Base-by-base conservation (phyloP, 35 echinoderm and acorn worm genomes). In the Patiria miniata region DNA sequence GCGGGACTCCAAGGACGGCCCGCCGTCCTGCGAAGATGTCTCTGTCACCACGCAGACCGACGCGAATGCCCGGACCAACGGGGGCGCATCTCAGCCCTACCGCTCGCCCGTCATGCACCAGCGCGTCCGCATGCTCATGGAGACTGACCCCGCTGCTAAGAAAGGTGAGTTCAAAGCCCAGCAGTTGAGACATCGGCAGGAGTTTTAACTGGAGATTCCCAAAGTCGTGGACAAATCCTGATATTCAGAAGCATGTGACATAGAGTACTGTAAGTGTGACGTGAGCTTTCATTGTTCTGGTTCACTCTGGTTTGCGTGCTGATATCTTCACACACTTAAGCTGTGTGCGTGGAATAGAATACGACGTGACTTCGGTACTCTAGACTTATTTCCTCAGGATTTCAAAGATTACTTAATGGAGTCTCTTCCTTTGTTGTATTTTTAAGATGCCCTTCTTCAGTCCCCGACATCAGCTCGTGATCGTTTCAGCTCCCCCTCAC, bases 401-500 rank as follows among this genome's bases (percentile, higher is more conserved):
- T n/a, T n/a, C n/a, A n/a, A n/a, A n/a, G n/a, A n/a, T n/a, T n/a
- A n/a, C n/a, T n/a, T n/a, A n/a, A n/a, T n/a, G n/a, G n/a, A n/a
- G 7, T 26, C 26, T 28, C 34, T 83, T 53, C 1, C 23, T 59
- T 85, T 85, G 16, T 22, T n/a, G n/a, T n/a, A n/a, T n/a, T 77
- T 61, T 61, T 60, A 61, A 39, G 81, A 83, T 23, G 50, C 81
- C 22, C 61, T 90, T 12, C 44, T 88, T 0, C 85, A 86, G 85
- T 97, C 95, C 0, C 95, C 95, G 7, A 91, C 92, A 4, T 93
- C 95, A 26, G 95, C 95, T 8, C 84, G 88, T 39, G 95, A 97
- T 81, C 61, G 91, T 3, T 93, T 97, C 81, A 93, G 91, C 88
- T 97, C 95, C 0, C 95, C 95, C 0, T 83, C 91, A 15, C 91